Evolutionary conservation across 2,113 vertebrate species (phyloP), one percentile per base, ranked within the genome.

Genomic region (Gasterosteus aculeatus): DNA sequence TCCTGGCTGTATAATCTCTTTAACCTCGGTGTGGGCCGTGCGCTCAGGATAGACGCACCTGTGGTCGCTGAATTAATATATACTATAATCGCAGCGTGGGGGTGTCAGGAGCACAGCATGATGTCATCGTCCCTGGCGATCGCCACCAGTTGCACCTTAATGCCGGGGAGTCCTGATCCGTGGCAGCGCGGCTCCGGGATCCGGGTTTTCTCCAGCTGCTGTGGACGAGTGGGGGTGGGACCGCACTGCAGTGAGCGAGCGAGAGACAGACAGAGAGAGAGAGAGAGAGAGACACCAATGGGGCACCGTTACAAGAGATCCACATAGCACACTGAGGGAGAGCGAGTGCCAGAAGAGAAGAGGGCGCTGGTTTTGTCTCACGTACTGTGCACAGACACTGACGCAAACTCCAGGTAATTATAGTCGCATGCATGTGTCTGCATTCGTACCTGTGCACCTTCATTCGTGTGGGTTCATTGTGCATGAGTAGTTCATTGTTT

Each of bases 131-230:
- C 29, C 14, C 51, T 42, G 18, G 42, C 73, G 62, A 5, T 38
- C 56, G 44, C 65, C 54, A 61, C 19, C 58, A 54, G 39, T 59
- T 83, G 63, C 53, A 85, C 78, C 22, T 67, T 80, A 11, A 47
- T 22, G 35, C 72, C 6, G 29, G 5, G 47, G 56, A 91, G 58
- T 91, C 91, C 89, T 15, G 81, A 82, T 93, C 92, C 91, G 10
- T 15, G 26, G 39, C 16, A 51, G 9, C 2, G 1, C 0, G 4
- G 44, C 0, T 91, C 87, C 84, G 7, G 54, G 11, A 58, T 78
- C 92, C 92, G 72, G 85, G 79, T 89, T 93, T 92, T 91, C 64
- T 85, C 88, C 85, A 87, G 89, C 77, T 82, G 82, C 85, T 76
- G 65, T 64, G 53, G 66, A 38, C 31, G 19, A 83, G 80, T 87